Base-by-base conservation (phyloP, 2,797 vertebrate species). In the Characodon lateralis region DNA sequence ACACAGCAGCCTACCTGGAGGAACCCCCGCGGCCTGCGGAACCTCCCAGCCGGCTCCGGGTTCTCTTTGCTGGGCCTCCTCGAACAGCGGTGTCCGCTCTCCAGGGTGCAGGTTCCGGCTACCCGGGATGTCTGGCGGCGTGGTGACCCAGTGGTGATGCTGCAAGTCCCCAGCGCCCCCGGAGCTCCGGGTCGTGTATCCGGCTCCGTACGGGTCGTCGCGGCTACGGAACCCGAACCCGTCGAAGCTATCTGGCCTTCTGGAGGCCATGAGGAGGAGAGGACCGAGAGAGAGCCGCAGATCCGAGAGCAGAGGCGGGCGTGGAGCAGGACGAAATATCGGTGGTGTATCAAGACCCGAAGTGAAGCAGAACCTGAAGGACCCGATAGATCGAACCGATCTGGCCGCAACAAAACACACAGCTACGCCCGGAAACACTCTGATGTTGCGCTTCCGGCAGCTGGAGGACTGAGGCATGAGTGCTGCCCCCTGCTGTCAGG, bases 111-210 rank as follows among this genome's bases (percentile, higher is more conserved):
- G 94, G 90, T 98, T 98, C 79, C 98, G 96, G 95, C 97, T 98
- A 24, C 97, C 97, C 4, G 98, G 98, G 79, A 99, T 98, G 89
- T 98, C 97, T 0, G 97, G 97, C 16, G 97, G 97, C 31, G 94
- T 96, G 12, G 96, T 97, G 82, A 98, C 96, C 97, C 98, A 98
- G 73, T 96, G 95, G 69, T 95, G 96, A 73, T 95, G 94, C 72
- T 95, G 95, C 74, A 95, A 91, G 77, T 96, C 94, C 51, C 96
- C 95, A 48, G 94, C 87, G 16, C 95, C 92, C 86, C 95, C 94
- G 76, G 96, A 84, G 95, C 94, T 88, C 89, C 96, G 94, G 74
- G 92, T 90, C 6, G 95, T 91, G 82, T 95, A 96, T 5, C 92
- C 83, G 41, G 92, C 89, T 22, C 90, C 93, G 71, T 85, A 96